Base-by-base conservation (phyloP, 2,888 invertebrate genomes). In the Nymphalis c-album region DNA sequence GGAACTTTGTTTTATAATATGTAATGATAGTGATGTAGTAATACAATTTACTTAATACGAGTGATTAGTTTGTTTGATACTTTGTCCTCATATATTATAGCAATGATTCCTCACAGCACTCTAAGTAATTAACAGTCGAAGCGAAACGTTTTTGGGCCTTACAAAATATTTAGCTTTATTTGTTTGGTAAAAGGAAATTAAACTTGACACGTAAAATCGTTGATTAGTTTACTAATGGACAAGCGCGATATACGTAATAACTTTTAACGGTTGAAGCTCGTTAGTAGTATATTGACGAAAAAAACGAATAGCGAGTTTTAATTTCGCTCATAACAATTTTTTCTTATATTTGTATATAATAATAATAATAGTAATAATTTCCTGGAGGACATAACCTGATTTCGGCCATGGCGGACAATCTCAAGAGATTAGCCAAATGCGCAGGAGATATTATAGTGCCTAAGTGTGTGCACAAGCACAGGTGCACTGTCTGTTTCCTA, bases 121-220 rank as follows among this genome's bases (percentile, higher is more conserved):
- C 61, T 62, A 53, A 58, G 31, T 63, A 62, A 67, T 67, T 67
- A 53, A 26, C 50, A 59, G 16, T n/a, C 20, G 48, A 26, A 45
- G 8, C 13, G 17, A 60, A 55, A 66, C 55, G 40, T 55, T 67
- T 58, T 40, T 50, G 22, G 20, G n/a, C 5, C 13, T 58, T 45
- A 58, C 22, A 62, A 67, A 62, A 51, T 40, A n/a, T n/a, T n/a
- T 26, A 18, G 57, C 57, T 22, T 20, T 58, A 50, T 45, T 55
- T 55, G 26, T 17, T 58, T 35, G 50, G 3, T 58, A 16, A 58
- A 63, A 50, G 62, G 10, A 67, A 63, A 51, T 59, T 53, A 59
- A 67, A 35, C 16, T 50, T 20, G 40, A 40, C 51, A 20, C 16
- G 20, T 18, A 45, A 7, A 51, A 62, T 40, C 13, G 40, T 26